Evolutionary conservation across 2,797 vertebrate species (phyloP), one percentile per base, ranked within the genome.

Genomic region (Sphenopsis melanotis): DNA sequence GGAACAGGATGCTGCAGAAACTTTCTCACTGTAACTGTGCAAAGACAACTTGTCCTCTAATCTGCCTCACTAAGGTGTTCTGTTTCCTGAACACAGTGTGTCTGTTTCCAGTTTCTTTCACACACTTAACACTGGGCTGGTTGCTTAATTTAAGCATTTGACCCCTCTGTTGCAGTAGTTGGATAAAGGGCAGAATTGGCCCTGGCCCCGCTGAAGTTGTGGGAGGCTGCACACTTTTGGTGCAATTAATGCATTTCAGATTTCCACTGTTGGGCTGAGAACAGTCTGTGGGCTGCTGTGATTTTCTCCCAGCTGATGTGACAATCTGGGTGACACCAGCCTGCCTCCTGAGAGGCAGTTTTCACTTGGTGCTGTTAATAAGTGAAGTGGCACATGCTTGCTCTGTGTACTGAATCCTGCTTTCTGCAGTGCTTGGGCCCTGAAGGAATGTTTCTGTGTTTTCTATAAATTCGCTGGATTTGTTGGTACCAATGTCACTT

Each of bases 251-350:
- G 36, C 2, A 0, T 80, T 90, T 77, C 56, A 68, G 29, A 37
- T 63, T 88, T 68, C n/a, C 10, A 7, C 21, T 27, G 26, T 20
- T 65, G 66, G 39, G 27, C 19, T 65, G 37, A 82, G 59, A 80
- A 30, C 10, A 55, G 47, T 30, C 37, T 74, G 52, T 80, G 39
- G 15, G 59, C 42, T 91, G 52, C 63, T 93, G 6, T 46, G 44
- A 34, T 90, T 74, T 84, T 52, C 69, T 80, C 55, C 42, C 41
- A 80, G 82, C 27, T 84, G 71, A 94, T 42, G 26, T 81, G 63
- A 57, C 52, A 41, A 59, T 52, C 66, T 69, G 2, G 44, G 39
- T 76, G 49, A 65, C 50, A 61, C 27, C 41, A 83, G 30, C 6
- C 13, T 70, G 47, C 34, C 49, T 83, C 60, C 57, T 89, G 71